Evolutionary conservation across 1,140 invertebrate genomes (phyloP), one percentile per base, ranked within the genome.

Genomic region (Yoshiicerus persimilis): DNA sequence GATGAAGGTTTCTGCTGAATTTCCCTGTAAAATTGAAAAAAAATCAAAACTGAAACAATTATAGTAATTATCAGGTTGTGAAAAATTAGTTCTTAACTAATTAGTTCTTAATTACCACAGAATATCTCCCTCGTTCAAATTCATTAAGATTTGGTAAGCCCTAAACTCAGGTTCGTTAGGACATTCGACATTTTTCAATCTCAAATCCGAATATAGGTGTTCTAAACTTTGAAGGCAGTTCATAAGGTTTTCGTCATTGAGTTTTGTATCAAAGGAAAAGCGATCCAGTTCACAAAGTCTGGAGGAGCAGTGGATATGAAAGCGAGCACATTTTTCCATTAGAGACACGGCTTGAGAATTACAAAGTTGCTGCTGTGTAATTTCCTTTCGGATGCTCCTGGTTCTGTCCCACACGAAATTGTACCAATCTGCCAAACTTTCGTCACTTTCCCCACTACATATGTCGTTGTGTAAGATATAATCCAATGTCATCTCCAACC

Each of bases 241-340:
- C 0, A 97, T 98, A 6, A 99, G 93, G 93, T 99, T 99, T 92
- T 99, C 98, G 8, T 97, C 96, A 93, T 99, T 99, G 62, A 99
- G 96, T 93, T 98, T 99, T 75, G 96, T 95, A 92, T 99, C 98
- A 92, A 99, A 99, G 16, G 96, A 95, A 13, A 95, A 95, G 41
- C 95, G 93, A 89, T 98, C 96, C 91, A 98, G 95, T 88, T 97
- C 96, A 77, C 97, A 96, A 0, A 99, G 93, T 0, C 96, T 94
- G 84, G 97, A 97, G 0, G 96, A 95, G 92, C 97, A 99, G 91
- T 97, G 95, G 70, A 99, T 98, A 92, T 99, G 99, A 92, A 99
- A 99, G 23, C 98, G 94, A 0, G 97, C 97, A 92, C 98, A 99
- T 91, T 97, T 97, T 93, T 99, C 98, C 4, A 99, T 94, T 62